A percentile compares a stretch with the other conserved stretches of the same genome.
These are phyloP conservation scores for Coracopsis vasa DNA, from an alignment of 2,113 vertebrate genomes.

Conservation along the genomic window DNA sequence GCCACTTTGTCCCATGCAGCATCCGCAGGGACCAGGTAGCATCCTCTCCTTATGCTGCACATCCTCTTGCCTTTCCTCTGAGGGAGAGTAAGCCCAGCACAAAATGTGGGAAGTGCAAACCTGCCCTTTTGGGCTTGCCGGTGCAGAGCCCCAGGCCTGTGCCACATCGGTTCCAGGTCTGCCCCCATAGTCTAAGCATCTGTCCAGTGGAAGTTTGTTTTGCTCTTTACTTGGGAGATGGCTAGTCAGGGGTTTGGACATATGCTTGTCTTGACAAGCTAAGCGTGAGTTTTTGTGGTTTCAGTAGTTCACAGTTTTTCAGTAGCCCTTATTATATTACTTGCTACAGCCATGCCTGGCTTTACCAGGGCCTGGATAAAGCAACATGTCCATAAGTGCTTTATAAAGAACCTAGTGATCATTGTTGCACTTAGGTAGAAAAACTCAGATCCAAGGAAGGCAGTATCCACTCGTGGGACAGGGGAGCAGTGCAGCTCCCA, in stretches of 20 bases:
- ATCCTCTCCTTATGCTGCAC: not conserved
- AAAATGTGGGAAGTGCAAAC: not conserved
- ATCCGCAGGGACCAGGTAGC: accelerated
- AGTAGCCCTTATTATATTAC: not conserved
- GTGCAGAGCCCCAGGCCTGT: accelerated
- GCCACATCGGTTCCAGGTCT: accelerated
- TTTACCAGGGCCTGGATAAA: not conserved
- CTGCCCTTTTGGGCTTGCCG: not conserved
- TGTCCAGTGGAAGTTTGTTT: not conserved
- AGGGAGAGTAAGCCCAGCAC: not conserved
- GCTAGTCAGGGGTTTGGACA: not conserved
- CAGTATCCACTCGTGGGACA: not conserved
- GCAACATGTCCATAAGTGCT: accelerated
- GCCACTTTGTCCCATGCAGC: not conserved
- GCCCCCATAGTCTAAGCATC: accelerated
- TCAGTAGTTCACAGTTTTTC: not conserved
- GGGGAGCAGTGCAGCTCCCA: not conserved
- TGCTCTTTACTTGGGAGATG: not conserved
- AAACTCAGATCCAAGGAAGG: accelerated
- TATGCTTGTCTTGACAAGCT: not conserved
- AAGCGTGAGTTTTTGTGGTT: not conserved
- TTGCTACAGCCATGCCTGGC: not conserved
- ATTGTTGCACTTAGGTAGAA: not conserved
- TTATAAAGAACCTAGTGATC: not conserved
- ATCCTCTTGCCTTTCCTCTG: not conserved